Evolutionary conservation across 2,113 vertebrate species (phyloP).

Genomic region (Mobula hypostoma): DNA sequence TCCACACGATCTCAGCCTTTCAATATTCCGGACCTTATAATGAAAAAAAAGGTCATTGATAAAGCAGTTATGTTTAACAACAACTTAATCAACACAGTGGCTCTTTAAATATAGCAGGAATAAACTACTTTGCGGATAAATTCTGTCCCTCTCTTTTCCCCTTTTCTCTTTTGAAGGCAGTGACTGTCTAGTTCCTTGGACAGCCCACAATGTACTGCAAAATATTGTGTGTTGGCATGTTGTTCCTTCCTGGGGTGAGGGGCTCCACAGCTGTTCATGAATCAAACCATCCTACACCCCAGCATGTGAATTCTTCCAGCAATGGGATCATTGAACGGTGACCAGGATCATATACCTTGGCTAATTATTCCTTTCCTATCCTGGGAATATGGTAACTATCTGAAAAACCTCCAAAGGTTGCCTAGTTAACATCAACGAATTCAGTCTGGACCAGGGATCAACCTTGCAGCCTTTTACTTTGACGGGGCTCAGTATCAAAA

Average conservation of each 20-base stretch:
- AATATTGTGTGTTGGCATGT: not conserved
- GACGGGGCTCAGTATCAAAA: not conserved
- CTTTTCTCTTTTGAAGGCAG: not conserved
- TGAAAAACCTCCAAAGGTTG: not conserved
- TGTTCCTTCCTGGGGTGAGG: not conserved
- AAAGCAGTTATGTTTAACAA: not conserved
- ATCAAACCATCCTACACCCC: not conserved
- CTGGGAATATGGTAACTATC: not conserved
- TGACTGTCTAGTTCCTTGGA: not conserved
- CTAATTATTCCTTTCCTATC: not conserved
- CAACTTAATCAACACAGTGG: not conserved
- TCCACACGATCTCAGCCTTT: too few relatives aligned
- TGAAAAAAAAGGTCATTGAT: too few relatives aligned
- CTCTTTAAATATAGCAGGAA: not conserved
- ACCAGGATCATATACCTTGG: not conserved
- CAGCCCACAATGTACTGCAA: too few relatives aligned
- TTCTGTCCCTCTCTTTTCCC: not conserved
- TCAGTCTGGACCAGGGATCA: not conserved
- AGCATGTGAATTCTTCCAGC: not conserved
- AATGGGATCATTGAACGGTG: not conserved
- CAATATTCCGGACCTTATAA: too few relatives aligned
- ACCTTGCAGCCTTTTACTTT: not conserved
- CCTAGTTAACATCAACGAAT: not conserved
- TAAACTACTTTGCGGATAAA: not conserved
- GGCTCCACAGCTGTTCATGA: not conserved